These are phyloP conservation scores for Spinus olivaceus DNA, from an alignment of 2,797 vertebrate species.

Conservation along the genomic window DNA sequence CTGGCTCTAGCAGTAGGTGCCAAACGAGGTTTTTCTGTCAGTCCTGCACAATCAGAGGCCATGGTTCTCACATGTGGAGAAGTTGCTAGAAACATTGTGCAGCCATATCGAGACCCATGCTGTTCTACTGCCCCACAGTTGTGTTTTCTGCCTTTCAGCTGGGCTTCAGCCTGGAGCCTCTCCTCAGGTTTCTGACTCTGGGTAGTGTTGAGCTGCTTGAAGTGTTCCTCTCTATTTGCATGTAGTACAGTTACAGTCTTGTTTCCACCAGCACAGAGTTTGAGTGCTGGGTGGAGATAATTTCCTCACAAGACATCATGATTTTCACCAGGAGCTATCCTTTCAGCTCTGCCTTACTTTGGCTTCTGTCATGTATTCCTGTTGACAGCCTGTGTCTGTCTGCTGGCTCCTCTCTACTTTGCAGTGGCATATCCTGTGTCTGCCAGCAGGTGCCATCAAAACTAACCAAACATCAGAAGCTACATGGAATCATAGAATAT, in stretches of 20 bases:
- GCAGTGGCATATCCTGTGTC: neutral
- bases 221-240: neutral
- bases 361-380: neutral
- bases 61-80: neutral
- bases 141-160: neutral
- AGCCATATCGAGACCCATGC: rapidly evolving
- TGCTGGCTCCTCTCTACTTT: neutral
- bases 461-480: neutral
- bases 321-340: neutral
- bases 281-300: neutral
- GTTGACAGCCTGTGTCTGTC: neutral
- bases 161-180: neutral
- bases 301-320: neutral
- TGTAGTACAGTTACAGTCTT: neutral
- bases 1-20: rapidly evolving
- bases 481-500: neutral
- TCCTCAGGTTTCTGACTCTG: neutral
- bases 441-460: constrained; percentile 36
- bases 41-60: neutral
- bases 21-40: neutral
- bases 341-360: neutral
- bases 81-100: neutral
- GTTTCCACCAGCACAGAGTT: neutral
- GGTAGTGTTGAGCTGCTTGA: neutral
- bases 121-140: neutral